Base-by-base conservation (phyloP, 2,888 invertebrate species). In the Griposia aprilina region DNA sequence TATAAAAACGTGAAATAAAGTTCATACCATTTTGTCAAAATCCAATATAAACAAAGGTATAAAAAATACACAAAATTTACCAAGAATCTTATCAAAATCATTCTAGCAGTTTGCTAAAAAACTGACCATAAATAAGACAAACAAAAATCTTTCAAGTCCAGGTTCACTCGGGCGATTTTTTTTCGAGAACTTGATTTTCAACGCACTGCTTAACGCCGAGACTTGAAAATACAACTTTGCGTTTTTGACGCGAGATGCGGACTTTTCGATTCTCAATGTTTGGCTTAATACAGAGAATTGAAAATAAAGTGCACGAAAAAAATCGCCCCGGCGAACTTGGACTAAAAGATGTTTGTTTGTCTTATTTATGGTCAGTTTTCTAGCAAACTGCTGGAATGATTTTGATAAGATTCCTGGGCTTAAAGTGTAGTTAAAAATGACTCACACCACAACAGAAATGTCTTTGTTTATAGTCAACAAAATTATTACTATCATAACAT, bases 401-500 rank as follows among this genome's bases (percentile, higher is more conserved):
- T 57, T 57, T 57, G 11, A 57, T n/a, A 57, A 57, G n/a, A 57
- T n/a, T 57, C n/a, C 0, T 57, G 10, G 1, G 26, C 26, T 59
- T 26, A 75, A 69, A 30, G 0, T 63, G 30, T 67, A 13, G 17
- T 68, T 73, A n/a, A 72, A 69, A 77, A 71, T 80, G 78, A 66
- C 45, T 62, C 59, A 48, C 66, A 73, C 45, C 20, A 72, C 74
- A 84, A 74, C 52, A 78, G 10, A 78, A 74, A 84, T 87, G 76
- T 76, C 81, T 80, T 81, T 85, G 81, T 88, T 85, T 80, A 81
- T 26, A 65, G 65, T 10, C 11, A 50, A 71, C 82, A 87, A 75
- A 73, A 41, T 84, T 80, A 84, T 80, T 78, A 36, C 69, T 36
- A 55, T 76, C 66, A 70, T 71, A 81, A 73, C 65, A 76, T 72